Conservation (phyloP, 2,113 vertebrate genomes). For the Cathartes aura region DNA sequence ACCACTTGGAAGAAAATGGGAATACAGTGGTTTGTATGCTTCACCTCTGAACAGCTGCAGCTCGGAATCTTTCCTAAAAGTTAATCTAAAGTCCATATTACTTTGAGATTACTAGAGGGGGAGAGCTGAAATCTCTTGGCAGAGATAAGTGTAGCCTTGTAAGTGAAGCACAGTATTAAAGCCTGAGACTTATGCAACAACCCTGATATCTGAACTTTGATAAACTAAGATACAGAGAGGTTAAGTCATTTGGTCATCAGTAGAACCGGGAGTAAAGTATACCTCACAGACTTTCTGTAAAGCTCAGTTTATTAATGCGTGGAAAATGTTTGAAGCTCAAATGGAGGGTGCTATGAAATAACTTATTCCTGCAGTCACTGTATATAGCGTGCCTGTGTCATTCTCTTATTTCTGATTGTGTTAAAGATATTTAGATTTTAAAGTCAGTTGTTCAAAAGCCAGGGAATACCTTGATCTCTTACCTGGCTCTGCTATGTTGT, state of each 20-base stretch:
- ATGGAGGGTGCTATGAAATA: neutral
- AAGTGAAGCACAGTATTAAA: neutral
- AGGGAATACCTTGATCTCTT: neutral
- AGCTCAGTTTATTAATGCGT: neutral
- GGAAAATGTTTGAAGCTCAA: neutral
- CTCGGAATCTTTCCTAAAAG: neutral
- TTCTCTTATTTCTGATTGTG: neutral
- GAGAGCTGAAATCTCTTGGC: conserved; percentile 14
- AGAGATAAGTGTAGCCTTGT: neutral
- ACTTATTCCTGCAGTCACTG: neutral
- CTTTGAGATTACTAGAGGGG: neutral
- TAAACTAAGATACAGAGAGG: neutral
- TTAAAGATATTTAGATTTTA: neutral
- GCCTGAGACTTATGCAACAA: neutral
- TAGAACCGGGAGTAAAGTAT: neutral
- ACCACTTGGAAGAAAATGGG: neutral
- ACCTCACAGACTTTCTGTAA: neutral
- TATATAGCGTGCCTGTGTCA: neutral
- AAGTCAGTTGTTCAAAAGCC: neutral
- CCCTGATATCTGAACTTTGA: conserved; percentile 1
- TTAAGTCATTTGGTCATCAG: neutral
- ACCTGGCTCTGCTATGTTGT: neutral
- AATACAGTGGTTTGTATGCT: neutral
- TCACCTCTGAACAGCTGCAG: neutral
- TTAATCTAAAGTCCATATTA: neutral